Evolutionary conservation across 2,888 invertebrate genomes (phyloP).

Genomic region (Ectemnius continuus): DNA sequence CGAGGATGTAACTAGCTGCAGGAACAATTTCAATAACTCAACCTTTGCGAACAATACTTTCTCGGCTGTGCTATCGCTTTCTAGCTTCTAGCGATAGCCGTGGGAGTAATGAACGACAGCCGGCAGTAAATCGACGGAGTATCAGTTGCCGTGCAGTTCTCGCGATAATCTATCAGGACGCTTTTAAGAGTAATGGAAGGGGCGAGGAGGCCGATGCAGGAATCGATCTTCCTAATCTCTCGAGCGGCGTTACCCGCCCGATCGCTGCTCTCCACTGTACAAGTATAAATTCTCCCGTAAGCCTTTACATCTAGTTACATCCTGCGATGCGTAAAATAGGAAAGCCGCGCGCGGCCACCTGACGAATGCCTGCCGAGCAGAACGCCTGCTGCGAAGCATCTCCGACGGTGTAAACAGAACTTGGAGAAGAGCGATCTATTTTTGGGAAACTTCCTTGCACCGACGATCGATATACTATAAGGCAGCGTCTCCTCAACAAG

Average conservation of each 20-base stretch:
- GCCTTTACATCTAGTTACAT: constrained; percentile 31
- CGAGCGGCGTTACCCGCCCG: not conserved
- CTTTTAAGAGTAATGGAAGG: not conserved
- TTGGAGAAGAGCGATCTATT: no score
- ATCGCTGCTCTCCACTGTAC: not conserved
- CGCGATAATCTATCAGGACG: not conserved
- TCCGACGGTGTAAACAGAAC: no score
- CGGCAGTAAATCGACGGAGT: not conserved
- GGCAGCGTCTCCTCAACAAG: no score
- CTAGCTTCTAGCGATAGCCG: no score
- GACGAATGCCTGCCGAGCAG: constrained; percentile 15
- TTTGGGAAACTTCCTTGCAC: no score
- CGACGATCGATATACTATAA: no score
- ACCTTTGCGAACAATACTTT: no score
- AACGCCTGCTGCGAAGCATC: no score
- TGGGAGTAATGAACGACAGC: no score
- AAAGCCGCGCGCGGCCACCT: constrained; percentile 33
- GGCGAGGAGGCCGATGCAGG: constrained; percentile 10
- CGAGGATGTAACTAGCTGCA: no score
- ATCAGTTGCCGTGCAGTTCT: constrained; percentile 2
- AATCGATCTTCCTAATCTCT: constrained; percentile 12
- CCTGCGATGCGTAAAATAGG: constrained; percentile 33
- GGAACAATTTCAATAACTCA: no score
- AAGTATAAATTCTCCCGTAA: constrained; percentile 31
- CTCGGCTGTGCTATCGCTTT: no score